These are phyloP conservation scores for Lordiphosa andalusiaca DNA, from an alignment of 2,888 invertebrate species.

Conservation along the genomic window DNA sequence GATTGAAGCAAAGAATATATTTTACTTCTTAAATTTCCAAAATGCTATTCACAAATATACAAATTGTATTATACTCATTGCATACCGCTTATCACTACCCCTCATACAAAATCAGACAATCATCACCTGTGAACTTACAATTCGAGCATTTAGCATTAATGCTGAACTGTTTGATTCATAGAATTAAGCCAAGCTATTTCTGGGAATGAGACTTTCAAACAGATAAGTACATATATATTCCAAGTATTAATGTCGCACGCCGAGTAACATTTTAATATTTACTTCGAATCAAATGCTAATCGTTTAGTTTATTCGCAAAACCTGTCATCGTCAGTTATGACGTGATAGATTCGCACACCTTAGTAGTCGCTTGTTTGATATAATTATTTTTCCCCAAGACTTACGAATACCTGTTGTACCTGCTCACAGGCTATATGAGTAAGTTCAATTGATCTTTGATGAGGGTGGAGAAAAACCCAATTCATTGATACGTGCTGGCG, in stretches of 20 bases:
- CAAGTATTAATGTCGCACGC: conserved; percentile 19
- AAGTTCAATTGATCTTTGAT: conserved; percentile 17
- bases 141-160: no score
- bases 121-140: no score
- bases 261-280: not conserved
- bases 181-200: not conserved
- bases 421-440: conserved; percentile 14
- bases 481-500: conserved; percentile 25
- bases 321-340: conserved; percentile 23
- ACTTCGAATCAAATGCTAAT: not conserved
- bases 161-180: no score
- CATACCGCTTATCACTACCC: no score
- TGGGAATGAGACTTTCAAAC: not conserved
- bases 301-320: conserved; percentile 18
- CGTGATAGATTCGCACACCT: conserved; percentile 10
- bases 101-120: no score
- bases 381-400: conserved; percentile 34
- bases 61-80: no score
- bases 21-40: no score
- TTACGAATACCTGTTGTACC: conserved; percentile 21
- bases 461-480: conserved; percentile 20
- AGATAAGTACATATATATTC: conserved; percentile 10
- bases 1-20: no score
- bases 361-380: conserved; percentile 14
- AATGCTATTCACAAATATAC: no score